Evolutionary conservation across 1,140 invertebrate species (phyloP), one percentile per base, ranked within the genome.

Genomic region (Scaptomyza montana): DNA sequence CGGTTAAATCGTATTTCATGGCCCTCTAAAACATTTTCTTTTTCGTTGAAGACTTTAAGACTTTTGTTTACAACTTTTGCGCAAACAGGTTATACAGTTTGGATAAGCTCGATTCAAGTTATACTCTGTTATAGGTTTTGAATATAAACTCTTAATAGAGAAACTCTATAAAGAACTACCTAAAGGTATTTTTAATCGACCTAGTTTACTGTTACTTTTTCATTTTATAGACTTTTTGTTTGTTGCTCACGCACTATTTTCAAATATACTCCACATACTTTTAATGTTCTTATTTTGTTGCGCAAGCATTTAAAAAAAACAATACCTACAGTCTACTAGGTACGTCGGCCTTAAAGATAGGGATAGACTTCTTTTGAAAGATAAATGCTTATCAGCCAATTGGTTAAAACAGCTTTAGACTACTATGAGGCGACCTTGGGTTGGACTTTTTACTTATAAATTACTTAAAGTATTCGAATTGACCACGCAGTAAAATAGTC

Each of bases 21-120:
- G 21, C 21, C 21, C 21, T 25, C 21, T 25, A 1, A 25, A 25
- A 25, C 21, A 25, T 25, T 25, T 25, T 25, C n/a, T n/a, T n/a
- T n/a, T n/a, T n/a, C n/a, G n/a, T 16, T 16, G 54, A n/a, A n/a
- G n/a, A n/a, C n/a, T n/a, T 9, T 21, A 13, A 71, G 60, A 64
- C 56, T 16, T 54, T 72, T 72, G 63, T 66, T 66, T 66, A 65
- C 61, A 43, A 57, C 46, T 36, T 72, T 45, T 36, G 62, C 62
- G 49, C 43, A 67, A 67, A 72, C 69, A 54, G 60, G 28, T 28
- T 36, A 5, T 4, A 3, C 7, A 30, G 45, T 33, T 30, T 3
- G 3, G 28, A 33, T 25, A 0, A 10, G 16, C 16, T 5, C n/a
- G 6, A 25, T 28, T 19, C 1, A 12, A 0, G 1, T 2, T 0